Evolutionary conservation across 2,797 vertebrate species (phyloP).

Genomic region (Sebastes taczanowskii): DNA sequence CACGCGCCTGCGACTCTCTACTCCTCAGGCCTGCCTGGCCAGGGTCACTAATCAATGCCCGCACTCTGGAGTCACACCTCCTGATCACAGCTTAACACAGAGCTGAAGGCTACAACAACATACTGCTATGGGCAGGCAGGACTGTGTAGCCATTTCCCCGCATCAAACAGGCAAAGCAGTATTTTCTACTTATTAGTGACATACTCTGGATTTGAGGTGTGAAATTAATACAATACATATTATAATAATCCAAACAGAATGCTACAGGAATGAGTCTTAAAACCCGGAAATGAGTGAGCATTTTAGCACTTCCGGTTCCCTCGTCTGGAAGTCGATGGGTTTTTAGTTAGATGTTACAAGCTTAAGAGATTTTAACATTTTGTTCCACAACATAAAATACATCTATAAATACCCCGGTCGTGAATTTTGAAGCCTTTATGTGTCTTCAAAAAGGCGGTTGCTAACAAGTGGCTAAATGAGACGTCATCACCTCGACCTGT

Average conservation of each 20-base stretch:
- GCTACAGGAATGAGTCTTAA: no score
- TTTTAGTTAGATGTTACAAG: no score
- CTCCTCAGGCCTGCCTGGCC: slow-evolving; percentile 75
- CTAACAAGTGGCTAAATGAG: no score
- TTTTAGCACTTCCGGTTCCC: no score
- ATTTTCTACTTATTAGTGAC: background rate
- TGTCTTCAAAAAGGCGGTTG: no score
- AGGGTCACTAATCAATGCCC: slow-evolving; percentile 77
- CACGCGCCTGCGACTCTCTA: slow-evolving; percentile 67
- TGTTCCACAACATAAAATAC: no score
- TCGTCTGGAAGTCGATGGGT: no score
- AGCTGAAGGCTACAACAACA: slow-evolving; percentile 68
- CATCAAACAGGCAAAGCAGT: slow-evolving; percentile 23
- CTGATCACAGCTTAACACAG: slow-evolving; percentile 75
- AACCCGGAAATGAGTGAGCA: no score
- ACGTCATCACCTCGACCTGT: no score
- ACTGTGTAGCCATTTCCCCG: slow-evolving; percentile 74
- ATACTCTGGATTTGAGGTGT: background rate
- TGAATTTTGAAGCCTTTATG: no score
- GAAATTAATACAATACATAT: background rate
- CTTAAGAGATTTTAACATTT: no score
- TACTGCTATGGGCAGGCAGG: slow-evolving; percentile 48
- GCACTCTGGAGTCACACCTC: slow-evolving; percentile 75
- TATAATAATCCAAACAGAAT: background rate
- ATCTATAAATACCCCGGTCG: accelerated